phyloP scores from a whole-genome alignment of 2,888 invertebrate species.

The Xylota segnis region DNA sequence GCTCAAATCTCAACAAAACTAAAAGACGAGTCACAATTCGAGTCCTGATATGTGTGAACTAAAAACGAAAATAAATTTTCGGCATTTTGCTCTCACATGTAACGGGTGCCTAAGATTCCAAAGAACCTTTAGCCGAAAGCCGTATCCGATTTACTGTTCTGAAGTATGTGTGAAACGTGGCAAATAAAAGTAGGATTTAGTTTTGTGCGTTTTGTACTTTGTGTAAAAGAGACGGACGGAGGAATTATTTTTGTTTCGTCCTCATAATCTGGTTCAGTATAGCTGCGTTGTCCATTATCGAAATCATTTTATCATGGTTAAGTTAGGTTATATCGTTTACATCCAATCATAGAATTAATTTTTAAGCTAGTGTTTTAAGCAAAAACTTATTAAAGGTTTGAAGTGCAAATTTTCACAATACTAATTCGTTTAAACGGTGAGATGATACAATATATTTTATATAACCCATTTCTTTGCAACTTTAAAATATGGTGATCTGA shows the following conservation, averaged over 20 bases:
- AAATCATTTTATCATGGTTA: slow-evolving; percentile 83
- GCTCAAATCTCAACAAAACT: too few relatives aligned
- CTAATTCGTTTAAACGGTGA: slow-evolving; percentile 83
- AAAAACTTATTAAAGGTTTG: slow-evolving; percentile 84
- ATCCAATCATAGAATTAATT: slow-evolving; percentile 85
- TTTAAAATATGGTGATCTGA: slow-evolving; percentile 33
- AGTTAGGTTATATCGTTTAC: slow-evolving; percentile 85
- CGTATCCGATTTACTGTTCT: slow-evolving; percentile 2
- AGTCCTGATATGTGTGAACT: too few relatives aligned
- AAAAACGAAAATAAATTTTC: too few relatives aligned
- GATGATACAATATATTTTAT: slow-evolving; percentile 76
- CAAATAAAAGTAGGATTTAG: slow-evolving; percentile 53
- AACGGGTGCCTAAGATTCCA: not conserved
- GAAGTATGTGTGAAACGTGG: slow-evolving; percentile 71
- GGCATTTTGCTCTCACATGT: not conserved
- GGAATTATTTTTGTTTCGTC: slow-evolving; percentile 65
- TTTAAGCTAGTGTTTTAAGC: slow-evolving; percentile 85
- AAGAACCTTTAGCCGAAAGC: slow-evolving; percentile 41
- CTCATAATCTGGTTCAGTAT: slow-evolving; percentile 63
- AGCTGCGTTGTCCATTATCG: slow-evolving; percentile 79
- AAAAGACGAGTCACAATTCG: too few relatives aligned
- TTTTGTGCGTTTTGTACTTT: slow-evolving; percentile 30
- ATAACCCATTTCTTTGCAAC: slow-evolving; percentile 36
- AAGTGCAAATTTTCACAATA: slow-evolving; percentile 82
- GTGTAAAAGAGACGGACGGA: slow-evolving; percentile 57